A percentile compares a stretch with the other conserved stretches of the same genome.
Conservation (phyloP, 1,140 invertebrate species). For the Hyles euphorbiae region DNA sequence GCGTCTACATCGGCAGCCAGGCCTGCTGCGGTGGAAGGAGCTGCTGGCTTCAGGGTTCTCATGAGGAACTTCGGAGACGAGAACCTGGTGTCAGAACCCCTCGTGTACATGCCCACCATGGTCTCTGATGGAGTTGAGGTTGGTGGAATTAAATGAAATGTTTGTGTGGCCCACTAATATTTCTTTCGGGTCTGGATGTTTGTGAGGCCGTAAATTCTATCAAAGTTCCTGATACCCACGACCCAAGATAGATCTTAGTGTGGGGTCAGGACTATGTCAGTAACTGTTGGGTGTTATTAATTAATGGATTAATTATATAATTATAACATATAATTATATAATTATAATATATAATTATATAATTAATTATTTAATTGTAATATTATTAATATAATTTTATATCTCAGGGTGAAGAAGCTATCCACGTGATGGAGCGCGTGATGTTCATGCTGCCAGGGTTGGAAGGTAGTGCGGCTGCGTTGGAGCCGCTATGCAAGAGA, state of each 20-base stretch:
- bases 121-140: slow-evolving; percentile 63
- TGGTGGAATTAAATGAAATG: background rate
- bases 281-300: no score
- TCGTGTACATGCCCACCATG: slow-evolving; percentile 71
- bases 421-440: slow-evolving; percentile 46
- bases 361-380: no score
- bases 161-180: no score
- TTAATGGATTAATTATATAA: no score
- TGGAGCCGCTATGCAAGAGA: slow-evolving; percentile 77
- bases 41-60: slow-evolving; percentile 69
- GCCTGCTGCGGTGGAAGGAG: slow-evolving; percentile 38
- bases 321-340: no score
- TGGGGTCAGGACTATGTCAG: no score
- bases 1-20: slow-evolving; percentile 60
- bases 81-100: slow-evolving; percentile 52
- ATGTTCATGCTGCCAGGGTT: slow-evolving; percentile 88
- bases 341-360: no score
- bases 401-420: slow-evolving; percentile 49
- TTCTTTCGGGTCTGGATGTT: no score
- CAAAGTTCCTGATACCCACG: no score
- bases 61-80: slow-evolving; percentile 77
- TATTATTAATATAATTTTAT: background rate
- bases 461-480: slow-evolving; percentile 81
- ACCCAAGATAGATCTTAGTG: no score
- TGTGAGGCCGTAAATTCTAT: no score